Evolutionary conservation across 2,888 invertebrate species (phyloP).

Genomic region (Pedicia rivosa): DNA sequence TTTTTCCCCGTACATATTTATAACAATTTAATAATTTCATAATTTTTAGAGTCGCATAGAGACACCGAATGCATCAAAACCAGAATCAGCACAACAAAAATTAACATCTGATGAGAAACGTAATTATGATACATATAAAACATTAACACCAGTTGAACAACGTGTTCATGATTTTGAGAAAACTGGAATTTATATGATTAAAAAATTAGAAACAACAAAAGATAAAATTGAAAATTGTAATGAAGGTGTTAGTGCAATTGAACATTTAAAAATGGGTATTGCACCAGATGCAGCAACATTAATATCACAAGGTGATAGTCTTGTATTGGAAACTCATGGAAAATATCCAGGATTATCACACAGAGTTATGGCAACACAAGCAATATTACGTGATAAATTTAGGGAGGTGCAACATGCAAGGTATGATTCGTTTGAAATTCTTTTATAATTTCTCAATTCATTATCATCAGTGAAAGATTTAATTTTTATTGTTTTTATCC

Average conservation of each 20-base stretch:
- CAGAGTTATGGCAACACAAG: conserved; percentile 27
- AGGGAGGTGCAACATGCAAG: conserved; percentile 28
- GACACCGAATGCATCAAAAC: conserved; percentile 24
- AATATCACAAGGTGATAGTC: conserved; percentile 60
- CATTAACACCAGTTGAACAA: conserved; percentile 16
- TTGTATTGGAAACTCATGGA: conserved; percentile 51
- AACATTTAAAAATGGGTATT: conserved; percentile 30
- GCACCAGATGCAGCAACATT: conserved; percentile 62
- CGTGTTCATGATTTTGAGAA: conserved; percentile 28
- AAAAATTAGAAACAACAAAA: conserved; percentile 24
- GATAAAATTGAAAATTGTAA: conserved; percentile 24
- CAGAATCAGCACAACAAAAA: conserved; percentile 20
- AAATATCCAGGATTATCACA: conserved; percentile 25
- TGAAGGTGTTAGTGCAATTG: conserved; percentile 18
- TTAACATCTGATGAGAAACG: conserved; percentile 15
- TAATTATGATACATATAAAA: conserved; percentile 5
- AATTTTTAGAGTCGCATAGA: conserved; percentile 27
- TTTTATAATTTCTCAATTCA: neutral
- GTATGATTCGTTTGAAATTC: conserved; percentile 14
- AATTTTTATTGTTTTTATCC: no score
- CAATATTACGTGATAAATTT: conserved; percentile 27
- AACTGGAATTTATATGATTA: conserved; percentile 27
- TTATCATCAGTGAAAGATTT: no score
- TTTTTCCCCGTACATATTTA: no score
- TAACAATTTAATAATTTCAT: no score